Conservation (phyloP, 2,113 vertebrate species). For the Hippolais icterina region DNA sequence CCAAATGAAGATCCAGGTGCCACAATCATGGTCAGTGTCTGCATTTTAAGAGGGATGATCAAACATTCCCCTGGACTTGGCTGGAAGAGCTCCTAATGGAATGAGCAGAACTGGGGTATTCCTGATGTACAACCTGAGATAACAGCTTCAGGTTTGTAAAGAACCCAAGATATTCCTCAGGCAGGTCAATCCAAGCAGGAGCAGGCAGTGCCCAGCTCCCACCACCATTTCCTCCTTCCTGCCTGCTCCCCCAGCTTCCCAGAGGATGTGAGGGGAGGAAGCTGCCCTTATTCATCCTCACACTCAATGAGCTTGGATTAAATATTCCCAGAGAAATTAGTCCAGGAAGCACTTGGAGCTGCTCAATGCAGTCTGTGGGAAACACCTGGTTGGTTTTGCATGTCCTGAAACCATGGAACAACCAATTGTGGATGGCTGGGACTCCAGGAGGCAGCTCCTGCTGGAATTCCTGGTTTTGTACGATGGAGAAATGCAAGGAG, state of each 20-base stretch:
- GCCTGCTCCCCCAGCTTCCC: background rate
- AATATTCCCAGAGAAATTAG: background rate
- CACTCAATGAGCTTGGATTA: background rate
- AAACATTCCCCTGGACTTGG: rapidly evolving
- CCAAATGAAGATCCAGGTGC: background rate
- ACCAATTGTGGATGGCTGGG: background rate
- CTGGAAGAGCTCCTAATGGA: rapidly evolving
- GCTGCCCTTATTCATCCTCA: background rate
- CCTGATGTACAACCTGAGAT: rapidly evolving
- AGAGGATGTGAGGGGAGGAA: background rate
- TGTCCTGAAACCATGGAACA: background rate
- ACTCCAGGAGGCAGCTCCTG: background rate
- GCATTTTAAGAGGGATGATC: background rate
- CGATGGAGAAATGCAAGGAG: background rate
- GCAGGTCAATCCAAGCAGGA: background rate
- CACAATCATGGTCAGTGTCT: no score
- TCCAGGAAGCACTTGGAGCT: background rate
- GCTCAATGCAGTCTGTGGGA: background rate
- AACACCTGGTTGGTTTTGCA: conserved; percentile 17
- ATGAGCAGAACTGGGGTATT: background rate
- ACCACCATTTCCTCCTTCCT: background rate
- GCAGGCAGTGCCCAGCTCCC: background rate
- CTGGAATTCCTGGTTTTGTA: rapidly evolving
- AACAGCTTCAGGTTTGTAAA: no score
- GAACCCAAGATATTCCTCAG: background rate